Conservation (phyloP, 2,888 invertebrate genomes). For the Machimus atricapillus region DNA sequence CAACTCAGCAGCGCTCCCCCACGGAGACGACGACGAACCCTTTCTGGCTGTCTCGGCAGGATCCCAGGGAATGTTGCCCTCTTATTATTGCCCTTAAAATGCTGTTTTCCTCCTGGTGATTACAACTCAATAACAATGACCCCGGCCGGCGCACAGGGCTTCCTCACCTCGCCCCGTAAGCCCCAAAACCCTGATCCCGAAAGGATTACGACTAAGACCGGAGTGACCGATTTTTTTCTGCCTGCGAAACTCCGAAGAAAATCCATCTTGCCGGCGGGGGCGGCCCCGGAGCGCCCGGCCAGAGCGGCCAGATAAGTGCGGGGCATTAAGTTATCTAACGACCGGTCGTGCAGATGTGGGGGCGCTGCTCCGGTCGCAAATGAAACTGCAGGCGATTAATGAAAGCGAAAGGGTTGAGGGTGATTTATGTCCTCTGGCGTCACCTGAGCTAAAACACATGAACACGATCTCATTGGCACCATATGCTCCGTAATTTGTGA, state of each 20-base stretch:
- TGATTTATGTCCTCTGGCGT: slow-evolving; percentile 38
- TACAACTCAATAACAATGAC: slow-evolving; percentile 40
- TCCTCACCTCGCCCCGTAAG: neutral
- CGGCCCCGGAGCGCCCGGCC: neutral
- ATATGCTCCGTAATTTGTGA: slow-evolving; percentile 63
- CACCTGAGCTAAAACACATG: slow-evolving; percentile 45
- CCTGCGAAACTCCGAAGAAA: neutral
- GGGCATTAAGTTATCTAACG: slow-evolving; percentile 18
- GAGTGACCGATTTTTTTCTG: slow-evolving; percentile 25
- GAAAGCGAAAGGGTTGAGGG: slow-evolving; percentile 40
- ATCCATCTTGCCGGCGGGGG: slow-evolving; percentile 1
- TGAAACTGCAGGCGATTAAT: slow-evolving; percentile 35
- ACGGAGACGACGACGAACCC: slow-evolving; percentile 7
- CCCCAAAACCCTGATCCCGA: neutral
- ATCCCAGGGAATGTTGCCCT: slow-evolving; percentile 10
- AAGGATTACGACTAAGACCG: neutral
- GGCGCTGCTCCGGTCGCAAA: neutral
- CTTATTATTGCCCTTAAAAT: slow-evolving; percentile 33
- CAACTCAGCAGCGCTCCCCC: neutral
- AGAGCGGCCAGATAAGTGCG: neutral
- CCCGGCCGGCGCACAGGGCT: neutral
- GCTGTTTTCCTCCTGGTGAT: slow-evolving; percentile 37
- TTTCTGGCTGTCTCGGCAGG: slow-evolving; percentile 15
- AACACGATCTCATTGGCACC: slow-evolving; percentile 62
- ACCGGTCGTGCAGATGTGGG: neutral